A percentile compares a stretch with the other conserved stretches of the same genome.
phyloP scores from a whole-genome alignment of 2,888 invertebrate genomes.

The Drosophila acutilabella region DNA sequence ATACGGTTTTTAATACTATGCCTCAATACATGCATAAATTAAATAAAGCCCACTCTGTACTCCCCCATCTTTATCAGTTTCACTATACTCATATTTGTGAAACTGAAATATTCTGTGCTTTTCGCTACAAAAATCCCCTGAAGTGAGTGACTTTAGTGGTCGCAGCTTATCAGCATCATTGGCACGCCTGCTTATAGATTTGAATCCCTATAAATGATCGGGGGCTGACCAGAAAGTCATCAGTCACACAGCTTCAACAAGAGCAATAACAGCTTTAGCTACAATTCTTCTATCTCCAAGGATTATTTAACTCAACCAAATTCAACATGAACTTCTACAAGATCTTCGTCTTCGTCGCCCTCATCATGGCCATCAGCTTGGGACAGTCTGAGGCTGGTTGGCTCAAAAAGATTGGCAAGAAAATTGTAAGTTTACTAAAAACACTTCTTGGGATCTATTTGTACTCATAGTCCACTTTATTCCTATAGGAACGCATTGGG shows the following conservation, averaged over 20 bases:
- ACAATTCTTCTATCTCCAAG: background rate
- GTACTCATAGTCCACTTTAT: no score
- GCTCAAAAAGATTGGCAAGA: slow-evolving; percentile 77
- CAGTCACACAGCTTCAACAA: slow-evolving; percentile 31
- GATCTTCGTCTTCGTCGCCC: slow-evolving; percentile 67
- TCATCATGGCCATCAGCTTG: slow-evolving; percentile 70
- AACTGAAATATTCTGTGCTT: no score
- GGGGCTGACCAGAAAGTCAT: slow-evolving; percentile 13
- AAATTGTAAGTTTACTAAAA: slow-evolving; percentile 81
- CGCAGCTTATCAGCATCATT: no score
- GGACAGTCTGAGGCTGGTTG: slow-evolving; percentile 78
- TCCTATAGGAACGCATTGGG: slow-evolving; percentile 71
- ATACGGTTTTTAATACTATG: no score
- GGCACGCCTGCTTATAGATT: no score
- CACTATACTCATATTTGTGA: no score
- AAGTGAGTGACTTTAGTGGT: no score
- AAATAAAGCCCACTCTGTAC: no score
- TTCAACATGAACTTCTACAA: slow-evolving; percentile 69
- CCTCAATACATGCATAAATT: no score
- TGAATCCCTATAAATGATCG: slow-evolving; percentile 21
- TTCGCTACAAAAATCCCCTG: no score
- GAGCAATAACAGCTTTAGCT: slow-evolving; percentile 6
- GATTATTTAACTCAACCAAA: slow-evolving; percentile 40
- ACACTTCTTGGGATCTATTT: no score
- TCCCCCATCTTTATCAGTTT: no score